Evolutionary conservation across 1,140 invertebrate genomes (phyloP), one percentile per base, ranked within the genome.

Genomic region (Helicoverpa zea): DNA sequence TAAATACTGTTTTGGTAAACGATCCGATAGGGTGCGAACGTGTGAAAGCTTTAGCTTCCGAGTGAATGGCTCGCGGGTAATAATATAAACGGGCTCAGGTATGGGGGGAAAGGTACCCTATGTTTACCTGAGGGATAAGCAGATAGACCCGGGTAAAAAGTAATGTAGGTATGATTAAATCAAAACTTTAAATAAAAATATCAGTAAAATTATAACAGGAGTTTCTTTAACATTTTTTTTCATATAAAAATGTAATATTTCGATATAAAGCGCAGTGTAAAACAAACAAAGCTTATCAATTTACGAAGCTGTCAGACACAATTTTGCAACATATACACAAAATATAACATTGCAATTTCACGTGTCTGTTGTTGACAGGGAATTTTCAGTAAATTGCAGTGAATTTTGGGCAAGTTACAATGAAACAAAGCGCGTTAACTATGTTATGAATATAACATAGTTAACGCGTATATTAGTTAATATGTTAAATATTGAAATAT

Each of bases 201-300:
- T 9, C 9, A 5, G 4, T 43, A 43, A 43, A 43, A 43, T 35
- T 43, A 43, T 9, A 43, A 0, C 7, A 0, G 35, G 5, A 43
- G 35, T 43, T 43, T 5, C 0, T 43, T 43, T 43, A 43, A 3
- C 35, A 43, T 7, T 43, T 43, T 43, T 7, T 5, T 43, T 0
- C 5, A 9, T 9, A 43, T 9, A 9, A 43, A 43, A 43, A 43
- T 43, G 35, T 35, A 35, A 43, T 43, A 9, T 43, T 43, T 43
- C 5, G 7, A 35, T 0, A 43, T 43, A 9, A 9, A 43, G 35
- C 5, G 35, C 35, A 43, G 35, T 43, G 5, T 43, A 7, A 7
- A 9, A 43, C 35, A 43, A 5, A 43, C 64, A 68, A 68, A 68
- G 64, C 64, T 68, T 68, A 68, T 68, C 64, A 68, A 68, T 49